Evolutionary conservation across 53 echinoderm and acorn worm genomes (phyloP).

Genomic region (Holothuria scabra): DNA sequence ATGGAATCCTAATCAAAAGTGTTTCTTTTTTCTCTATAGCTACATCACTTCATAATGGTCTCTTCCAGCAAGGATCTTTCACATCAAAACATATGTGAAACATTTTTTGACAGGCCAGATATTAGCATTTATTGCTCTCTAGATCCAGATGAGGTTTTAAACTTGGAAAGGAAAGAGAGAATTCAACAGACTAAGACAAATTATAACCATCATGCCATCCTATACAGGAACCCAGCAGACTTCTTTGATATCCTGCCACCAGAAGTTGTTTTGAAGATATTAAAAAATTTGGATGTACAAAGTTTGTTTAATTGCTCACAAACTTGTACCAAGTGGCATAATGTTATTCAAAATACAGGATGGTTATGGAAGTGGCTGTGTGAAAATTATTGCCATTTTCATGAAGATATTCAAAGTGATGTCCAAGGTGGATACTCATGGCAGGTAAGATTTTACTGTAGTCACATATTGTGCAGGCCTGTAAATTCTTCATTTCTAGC

Average conservation of each 20-base stretch:
- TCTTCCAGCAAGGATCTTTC: too few relatives aligned
- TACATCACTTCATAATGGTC: too few relatives aligned
- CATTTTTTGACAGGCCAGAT: constrained; percentile 3
- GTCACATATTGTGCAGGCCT: too few relatives aligned
- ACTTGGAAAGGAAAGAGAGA: background rate
- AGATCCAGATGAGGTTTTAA: constrained; percentile 8
- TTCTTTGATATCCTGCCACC: constrained; percentile 3
- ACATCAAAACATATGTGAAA: background rate
- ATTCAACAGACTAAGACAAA: background rate
- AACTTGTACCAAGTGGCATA: background rate
- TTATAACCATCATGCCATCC: background rate
- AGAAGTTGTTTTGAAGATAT: constrained; percentile 4
- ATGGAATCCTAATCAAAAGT: too few relatives aligned
- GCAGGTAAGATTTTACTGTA: constrained; percentile 27
- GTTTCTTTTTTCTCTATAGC: too few relatives aligned
- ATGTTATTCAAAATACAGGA: background rate
- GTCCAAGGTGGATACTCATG: constrained; percentile 12
- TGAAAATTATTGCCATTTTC: background rate
- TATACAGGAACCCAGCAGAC: constrained; percentile 10
- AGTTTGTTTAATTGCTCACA: background rate
- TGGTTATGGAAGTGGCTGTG: constrained; percentile 25
- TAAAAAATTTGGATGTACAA: constrained; percentile 11
- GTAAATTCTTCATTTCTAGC: too few relatives aligned
- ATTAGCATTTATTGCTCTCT: background rate
- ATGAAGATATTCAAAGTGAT: constrained; percentile 14